Base-by-base conservation (phyloP, 2,888 invertebrate genomes). In the Dione juno region DNA sequence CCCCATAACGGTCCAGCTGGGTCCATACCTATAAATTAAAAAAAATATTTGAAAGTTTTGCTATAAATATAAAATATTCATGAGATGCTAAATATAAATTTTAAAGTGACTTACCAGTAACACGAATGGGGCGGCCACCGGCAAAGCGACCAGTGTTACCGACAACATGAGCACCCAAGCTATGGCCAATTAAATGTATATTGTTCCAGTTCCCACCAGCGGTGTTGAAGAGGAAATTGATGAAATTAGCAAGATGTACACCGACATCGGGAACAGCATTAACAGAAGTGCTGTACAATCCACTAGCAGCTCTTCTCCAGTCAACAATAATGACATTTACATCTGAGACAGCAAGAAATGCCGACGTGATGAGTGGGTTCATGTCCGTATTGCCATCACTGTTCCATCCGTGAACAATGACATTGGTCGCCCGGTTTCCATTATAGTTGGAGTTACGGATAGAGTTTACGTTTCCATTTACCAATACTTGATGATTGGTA, bases 301-400 rank as follows among this genome's bases (percentile, higher is more conserved):
- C 61, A 67, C 78, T 82, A 9, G 88, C 88, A 0, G 84, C 77
- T 3, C 71, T 57, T 0, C 81, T 76, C 89, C 89, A 89, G 73
- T 89, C 89, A 0, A 89, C 81, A 7, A 89, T 87, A 41, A 89
- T 88, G 1, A 89, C 87, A 67, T 89, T 89, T 35, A 75, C 75
- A 52, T 80, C 79, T 16, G 70, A 74, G 1, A 78, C 79, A 0
- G 76, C 77, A 28, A 88, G 75, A 73, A 81, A 82, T 8, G 86
- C 87, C 75, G 81, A 70, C 3, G 79, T 81, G 14, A 86, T 78
- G 35, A 77, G 61, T 3, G 76, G 76, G 69, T 82, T 84, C 54
- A 82, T 73, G 2, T 67, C 69, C 2, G 80, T 77, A 69, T 77
- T 77, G 3, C 83, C 81, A 40, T 78, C 76, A 75, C 77, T 81